phyloP scores from a whole-genome alignment of 2,888 invertebrate species.

The Eutolmus rufibarbis region DNA sequence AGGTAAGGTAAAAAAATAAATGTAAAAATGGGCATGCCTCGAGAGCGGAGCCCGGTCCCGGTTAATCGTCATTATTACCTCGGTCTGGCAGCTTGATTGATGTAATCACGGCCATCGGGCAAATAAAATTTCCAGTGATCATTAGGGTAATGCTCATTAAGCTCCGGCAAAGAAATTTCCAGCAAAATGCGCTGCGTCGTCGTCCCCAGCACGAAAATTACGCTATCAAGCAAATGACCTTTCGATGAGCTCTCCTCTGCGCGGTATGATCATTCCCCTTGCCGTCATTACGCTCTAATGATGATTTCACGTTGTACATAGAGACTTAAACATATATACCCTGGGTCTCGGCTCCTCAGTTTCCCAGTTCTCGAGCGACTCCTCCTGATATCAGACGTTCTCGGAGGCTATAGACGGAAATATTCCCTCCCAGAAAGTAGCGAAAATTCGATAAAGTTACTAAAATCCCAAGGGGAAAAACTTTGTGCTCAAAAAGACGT shows the following conservation, averaged over 20 bases:
- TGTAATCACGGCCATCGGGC: neutral
- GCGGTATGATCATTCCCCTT: neutral
- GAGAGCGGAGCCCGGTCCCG: neutral
- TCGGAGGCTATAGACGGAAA: neutral
- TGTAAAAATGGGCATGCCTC: neutral
- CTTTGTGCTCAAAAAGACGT: neutral
- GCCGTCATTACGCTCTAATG: neutral
- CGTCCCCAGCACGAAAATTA: neutral
- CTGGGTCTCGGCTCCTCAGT: neutral
- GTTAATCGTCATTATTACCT: neutral
- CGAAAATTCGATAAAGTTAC: neutral
- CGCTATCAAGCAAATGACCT: neutral
- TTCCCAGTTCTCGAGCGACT: neutral
- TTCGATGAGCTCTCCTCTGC: neutral
- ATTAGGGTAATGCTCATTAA: neutral
- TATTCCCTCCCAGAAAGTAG: neutral
- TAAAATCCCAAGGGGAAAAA: neutral
- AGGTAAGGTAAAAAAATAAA: neutral
- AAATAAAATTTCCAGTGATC: neutral
- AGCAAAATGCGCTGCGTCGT: neutral
- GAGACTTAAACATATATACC: neutral
- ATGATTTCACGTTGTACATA: neutral
- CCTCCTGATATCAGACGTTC: neutral
- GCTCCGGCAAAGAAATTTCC: neutral
- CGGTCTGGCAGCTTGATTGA: neutral